These are phyloP conservation scores for Bombus terrestris DNA, from an alignment of 1,140 invertebrate genomes.

Conservation along the genomic window DNA sequence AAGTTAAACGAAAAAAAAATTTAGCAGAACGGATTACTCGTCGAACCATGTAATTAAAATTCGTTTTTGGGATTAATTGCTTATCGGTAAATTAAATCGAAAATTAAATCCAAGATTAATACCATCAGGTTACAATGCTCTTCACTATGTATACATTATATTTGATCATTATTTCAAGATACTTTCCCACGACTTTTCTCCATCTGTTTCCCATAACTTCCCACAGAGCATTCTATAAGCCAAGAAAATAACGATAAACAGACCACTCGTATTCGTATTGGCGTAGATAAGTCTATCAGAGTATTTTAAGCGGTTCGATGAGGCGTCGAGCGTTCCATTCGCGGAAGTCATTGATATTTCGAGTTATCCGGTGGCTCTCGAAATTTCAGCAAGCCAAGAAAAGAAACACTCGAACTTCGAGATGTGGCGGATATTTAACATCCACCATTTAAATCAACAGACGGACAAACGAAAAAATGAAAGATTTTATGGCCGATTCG, in stretches of 20 bases:
- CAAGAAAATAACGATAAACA: conserved; percentile 35
- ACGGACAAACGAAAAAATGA: background rate
- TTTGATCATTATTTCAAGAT: background rate
- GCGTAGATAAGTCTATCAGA: conserved; percentile 35
- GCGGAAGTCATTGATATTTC: conserved; percentile 28
- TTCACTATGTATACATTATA: background rate
- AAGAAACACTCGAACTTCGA: conserved; percentile 32
- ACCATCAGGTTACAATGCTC: background rate
- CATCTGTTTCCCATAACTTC: conserved; percentile 46
- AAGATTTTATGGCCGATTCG: background rate
- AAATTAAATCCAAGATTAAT: background rate
- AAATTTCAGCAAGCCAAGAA: conserved; percentile 5
- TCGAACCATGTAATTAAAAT: background rate
- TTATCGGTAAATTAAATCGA: background rate
- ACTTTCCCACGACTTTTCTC: conserved; percentile 35
- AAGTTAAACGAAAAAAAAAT: too few relatives aligned
- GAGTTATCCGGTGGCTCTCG: background rate
- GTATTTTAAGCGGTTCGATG: conserved; percentile 50
- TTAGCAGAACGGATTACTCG: too few relatives aligned
- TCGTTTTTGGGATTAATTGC: background rate
- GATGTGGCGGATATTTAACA: background rate
- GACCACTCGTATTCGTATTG: conserved; percentile 47
- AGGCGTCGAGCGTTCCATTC: conserved; percentile 35
- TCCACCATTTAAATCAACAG: too few relatives aligned
- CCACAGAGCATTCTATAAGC: conserved; percentile 8